Conservation (phyloP, 2,113 vertebrate species). For the Chelonoidis abingdonii region DNA sequence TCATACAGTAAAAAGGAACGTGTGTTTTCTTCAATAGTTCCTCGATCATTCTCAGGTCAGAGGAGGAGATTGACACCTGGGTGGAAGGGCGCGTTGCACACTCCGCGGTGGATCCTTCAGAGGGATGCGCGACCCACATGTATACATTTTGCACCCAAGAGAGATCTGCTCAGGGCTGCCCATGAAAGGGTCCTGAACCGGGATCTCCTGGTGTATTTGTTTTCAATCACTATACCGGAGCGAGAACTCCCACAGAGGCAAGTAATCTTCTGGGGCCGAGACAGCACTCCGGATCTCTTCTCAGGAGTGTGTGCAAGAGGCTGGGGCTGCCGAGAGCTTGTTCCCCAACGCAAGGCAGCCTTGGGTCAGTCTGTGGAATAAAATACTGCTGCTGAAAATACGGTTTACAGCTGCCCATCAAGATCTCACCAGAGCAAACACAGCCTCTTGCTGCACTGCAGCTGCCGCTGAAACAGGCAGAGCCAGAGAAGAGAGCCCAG, state of each 20-base stretch:
- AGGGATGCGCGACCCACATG: background rate
- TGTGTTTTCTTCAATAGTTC: background rate
- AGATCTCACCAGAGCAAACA: background rate
- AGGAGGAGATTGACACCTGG: background rate
- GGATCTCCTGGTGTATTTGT: background rate
- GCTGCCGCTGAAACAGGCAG: background rate
- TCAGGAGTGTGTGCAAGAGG: background rate
- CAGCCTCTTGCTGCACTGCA: background rate
- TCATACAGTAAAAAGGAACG: background rate
- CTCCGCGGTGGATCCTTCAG: background rate
- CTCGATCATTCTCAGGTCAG: background rate
- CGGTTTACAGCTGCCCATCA: constrained; percentile 11
- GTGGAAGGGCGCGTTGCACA: background rate
- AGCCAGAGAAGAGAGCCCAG: background rate
- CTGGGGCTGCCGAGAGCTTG: constrained; percentile 8
- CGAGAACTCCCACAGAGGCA: background rate
- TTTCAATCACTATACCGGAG: background rate
- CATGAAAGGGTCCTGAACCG: background rate
- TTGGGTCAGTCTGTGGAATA: background rate
- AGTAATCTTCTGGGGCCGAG: background rate
- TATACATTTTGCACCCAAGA: background rate
- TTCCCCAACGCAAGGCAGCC: background rate
- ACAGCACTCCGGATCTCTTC: background rate
- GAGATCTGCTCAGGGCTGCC: background rate
- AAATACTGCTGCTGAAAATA: background rate